Base-by-base conservation (phyloP, 2,113 vertebrate genomes). In the Pagrus major region DNA sequence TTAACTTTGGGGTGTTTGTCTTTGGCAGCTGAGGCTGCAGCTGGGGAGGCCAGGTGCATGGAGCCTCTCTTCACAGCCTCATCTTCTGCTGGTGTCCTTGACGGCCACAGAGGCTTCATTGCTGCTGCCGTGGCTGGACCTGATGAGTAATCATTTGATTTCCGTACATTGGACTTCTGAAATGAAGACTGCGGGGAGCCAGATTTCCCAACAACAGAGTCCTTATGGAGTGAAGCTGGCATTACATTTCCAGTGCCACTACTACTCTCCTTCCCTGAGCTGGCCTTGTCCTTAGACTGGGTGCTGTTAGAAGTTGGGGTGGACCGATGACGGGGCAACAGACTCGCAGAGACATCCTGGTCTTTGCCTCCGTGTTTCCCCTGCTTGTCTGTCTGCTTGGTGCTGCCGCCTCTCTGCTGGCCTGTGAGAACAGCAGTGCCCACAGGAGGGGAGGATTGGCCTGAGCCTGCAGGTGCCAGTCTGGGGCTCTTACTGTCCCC, bases 341-440 rank as follows among this genome's bases (percentile, higher is more conserved):
- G 79, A 35, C 67, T 73, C 20, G 90, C 76, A 5, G 90, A 89
- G 59, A 94, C 92, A 54, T 97, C 96, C 2, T 93, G 65, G 52
- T 95, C 95, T 92, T 95, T 96, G 47, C 92, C 92, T 23, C 79
- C 85, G 0, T 86, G 85, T 86, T 95, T 97, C 25, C 81, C 90
- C 79, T 89, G 90, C 71, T 96, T 98, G 59, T 98, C 97, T 49
- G 88, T 91, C 79, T 95, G 96, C 80, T 96, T 96, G 74, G 85
- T 83, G 1, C 64, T 85, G 67, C 89, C 85, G 54, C 78, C 70
- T 90, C 91, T 92, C 79, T 93, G 94, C 82, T 94, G 93, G 31
- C 90, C 86, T 21, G 93, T 91, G 69, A 94, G 89, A 69, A 94
- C 89, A 51, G 93, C 92, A 8, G 94, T 93, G 44, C 93, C 94